phyloP scores from a whole-genome alignment of 2,113 vertebrate genomes.

The Andinoacara biseriatus region DNA sequence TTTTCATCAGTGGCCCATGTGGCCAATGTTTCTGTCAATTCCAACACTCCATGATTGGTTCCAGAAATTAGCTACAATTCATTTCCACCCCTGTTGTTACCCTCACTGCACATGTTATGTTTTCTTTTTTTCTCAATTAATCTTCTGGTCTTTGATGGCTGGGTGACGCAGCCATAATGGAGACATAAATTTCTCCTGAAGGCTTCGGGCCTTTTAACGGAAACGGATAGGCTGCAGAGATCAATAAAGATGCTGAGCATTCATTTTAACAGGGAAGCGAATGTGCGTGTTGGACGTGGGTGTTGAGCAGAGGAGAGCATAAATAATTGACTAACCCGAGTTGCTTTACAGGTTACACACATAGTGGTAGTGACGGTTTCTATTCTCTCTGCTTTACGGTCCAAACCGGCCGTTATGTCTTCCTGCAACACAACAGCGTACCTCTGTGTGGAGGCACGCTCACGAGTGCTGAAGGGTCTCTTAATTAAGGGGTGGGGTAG shows the following conservation, averaged over 20 bases:
- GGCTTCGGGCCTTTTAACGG: background rate
- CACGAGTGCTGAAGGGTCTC: background rate
- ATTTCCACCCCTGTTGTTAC: conserved; percentile 16
- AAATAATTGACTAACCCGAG: background rate
- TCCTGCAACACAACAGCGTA: background rate
- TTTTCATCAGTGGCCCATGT: conserved; percentile 17
- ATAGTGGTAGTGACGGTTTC: background rate
- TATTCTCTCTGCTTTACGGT: background rate
- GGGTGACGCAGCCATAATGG: conserved; percentile 50
- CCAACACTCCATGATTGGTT: background rate
- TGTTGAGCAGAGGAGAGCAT: background rate
- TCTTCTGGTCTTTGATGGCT: conserved; percentile 40
- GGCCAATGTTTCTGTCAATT: conserved; percentile 12
- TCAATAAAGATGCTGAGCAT: conserved; percentile 47
- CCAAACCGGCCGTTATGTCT: background rate
- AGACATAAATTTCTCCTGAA: conserved; percentile 58
- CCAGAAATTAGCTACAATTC: conserved; percentile 17
- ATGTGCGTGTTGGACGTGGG: background rate
- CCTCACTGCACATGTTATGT: conserved; percentile 30
- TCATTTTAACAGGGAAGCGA: conserved; percentile 21
- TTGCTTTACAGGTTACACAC: background rate
- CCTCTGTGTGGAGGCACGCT: background rate
- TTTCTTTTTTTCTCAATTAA: conserved; percentile 44
- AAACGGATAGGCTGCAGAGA: conserved; percentile 23
- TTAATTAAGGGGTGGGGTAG: background rate